Conservation (phyloP, 1,140 invertebrate genomes). For the Paramacrobiotus metropolitanus region DNA sequence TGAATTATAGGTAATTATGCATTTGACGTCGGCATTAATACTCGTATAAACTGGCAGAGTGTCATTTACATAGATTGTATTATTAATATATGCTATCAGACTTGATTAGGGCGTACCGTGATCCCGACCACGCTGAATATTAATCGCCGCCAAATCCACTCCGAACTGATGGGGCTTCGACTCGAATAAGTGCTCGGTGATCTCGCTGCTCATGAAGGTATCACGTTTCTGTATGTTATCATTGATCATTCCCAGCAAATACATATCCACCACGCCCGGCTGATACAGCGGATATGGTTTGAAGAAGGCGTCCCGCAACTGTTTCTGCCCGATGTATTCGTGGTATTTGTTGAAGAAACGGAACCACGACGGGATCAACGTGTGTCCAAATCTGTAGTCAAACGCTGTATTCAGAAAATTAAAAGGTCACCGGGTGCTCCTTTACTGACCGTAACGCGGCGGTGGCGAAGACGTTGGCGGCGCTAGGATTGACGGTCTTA, state of each 20-base stretch:
- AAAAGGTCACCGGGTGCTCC: too few relatives aligned
- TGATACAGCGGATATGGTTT: constrained; percentile 67
- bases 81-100: too few relatives aligned
- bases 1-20: too few relatives aligned
- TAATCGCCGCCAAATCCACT: constrained; percentile 6
- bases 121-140: constrained; percentile 3
- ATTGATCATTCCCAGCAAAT: constrained; percentile 71
- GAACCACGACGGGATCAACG: constrained; percentile 56
- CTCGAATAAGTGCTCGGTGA: constrained; percentile 9
- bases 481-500: constrained; percentile 47
- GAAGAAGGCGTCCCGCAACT: constrained; percentile 1
- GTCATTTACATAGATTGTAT: too few relatives aligned
- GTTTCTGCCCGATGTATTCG: constrained; percentile 43
- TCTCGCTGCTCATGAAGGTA: constrained; percentile 67
- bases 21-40: too few relatives aligned
- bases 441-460: constrained; percentile 53
- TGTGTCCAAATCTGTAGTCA: constrained; percentile 52
- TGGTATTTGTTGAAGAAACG: constrained; percentile 78
- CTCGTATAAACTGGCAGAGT: too few relatives aligned
- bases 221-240: constrained; percentile 85
- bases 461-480: constrained; percentile 59
- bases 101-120: not conserved
- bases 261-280: constrained; percentile 67
- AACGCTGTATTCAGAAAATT: too few relatives aligned
- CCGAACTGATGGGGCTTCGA: constrained; percentile 5